A percentile compares a stretch with the other conserved stretches of the same genome.
Conservation (phyloP, 2,888 invertebrate species). For the Campoplex capitator region DNA sequence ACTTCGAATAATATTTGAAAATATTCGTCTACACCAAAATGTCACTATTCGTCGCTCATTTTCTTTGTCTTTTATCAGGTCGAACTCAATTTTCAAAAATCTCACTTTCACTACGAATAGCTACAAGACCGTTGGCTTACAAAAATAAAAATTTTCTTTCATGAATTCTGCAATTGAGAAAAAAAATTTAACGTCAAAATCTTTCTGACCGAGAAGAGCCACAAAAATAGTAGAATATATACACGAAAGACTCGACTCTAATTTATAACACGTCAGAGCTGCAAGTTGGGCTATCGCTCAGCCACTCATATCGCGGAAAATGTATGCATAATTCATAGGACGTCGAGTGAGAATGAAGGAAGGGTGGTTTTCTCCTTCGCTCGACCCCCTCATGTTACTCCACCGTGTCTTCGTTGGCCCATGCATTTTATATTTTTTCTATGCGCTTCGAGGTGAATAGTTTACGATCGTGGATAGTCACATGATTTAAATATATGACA, state of each 20-base stretch:
- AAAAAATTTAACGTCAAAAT: neutral
- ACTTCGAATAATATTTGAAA: neutral
- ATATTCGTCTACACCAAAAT: neutral
- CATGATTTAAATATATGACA: neutral
- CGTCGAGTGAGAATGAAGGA: constrained; percentile 59
- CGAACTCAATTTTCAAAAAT: neutral
- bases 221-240: neutral
- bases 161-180: neutral
- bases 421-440: constrained; percentile 42
- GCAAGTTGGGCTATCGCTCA: constrained; percentile 82
- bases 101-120: no score
- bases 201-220: neutral
- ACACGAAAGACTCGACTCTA: constrained; percentile 73
- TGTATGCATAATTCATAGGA: constrained; percentile 82
- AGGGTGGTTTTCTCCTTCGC: constrained; percentile 62
- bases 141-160: neutral
- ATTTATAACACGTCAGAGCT: constrained; percentile 83
- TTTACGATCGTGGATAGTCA: constrained; percentile 7
- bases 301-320: constrained; percentile 83
- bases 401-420: constrained; percentile 41
- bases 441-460: constrained; percentile 10
- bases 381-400: constrained; percentile 7
- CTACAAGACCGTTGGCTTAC: no score
- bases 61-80: neutral
- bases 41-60: neutral